These are phyloP conservation scores for Tichodroma muraria DNA, from an alignment of 2,113 vertebrate species.

Conservation along the genomic window DNA sequence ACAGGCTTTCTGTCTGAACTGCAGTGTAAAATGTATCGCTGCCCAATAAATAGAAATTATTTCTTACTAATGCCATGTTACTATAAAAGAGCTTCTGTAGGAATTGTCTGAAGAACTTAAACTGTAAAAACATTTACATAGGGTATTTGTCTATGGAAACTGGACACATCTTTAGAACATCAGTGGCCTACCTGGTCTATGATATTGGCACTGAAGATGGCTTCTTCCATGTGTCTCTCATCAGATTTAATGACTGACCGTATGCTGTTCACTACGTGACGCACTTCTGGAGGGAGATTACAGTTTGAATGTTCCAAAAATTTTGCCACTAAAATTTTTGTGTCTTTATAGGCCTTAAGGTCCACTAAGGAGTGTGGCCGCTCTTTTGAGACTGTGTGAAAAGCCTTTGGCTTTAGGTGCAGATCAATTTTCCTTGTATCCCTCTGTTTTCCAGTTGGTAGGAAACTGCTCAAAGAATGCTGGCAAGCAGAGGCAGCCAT, in stretches of 20 bases:
- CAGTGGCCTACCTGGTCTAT: slow-evolving; percentile 82
- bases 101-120: not conserved
- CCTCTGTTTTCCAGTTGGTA: slow-evolving; percentile 63
- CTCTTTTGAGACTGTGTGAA: slow-evolving; percentile 69
- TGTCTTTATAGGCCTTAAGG: slow-evolving; percentile 89
- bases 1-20: not conserved
- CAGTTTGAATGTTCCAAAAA: slow-evolving; percentile 92
- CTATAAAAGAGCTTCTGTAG: not conserved
- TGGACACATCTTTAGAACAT: not conserved
- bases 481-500: slow-evolving; percentile 54
- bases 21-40: not conserved
- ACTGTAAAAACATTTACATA: not conserved
- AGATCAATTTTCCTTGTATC: slow-evolving; percentile 67
- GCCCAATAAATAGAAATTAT: not conserved
- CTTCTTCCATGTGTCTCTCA: slow-evolving; percentile 89
- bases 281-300: slow-evolving; percentile 85
- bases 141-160: not conserved
- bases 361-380: slow-evolving; percentile 84
- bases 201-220: slow-evolving; percentile 83
- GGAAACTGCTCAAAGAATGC: slow-evolving; percentile 61
- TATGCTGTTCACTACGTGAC: slow-evolving; percentile 87
- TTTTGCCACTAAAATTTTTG: slow-evolving; percentile 91
- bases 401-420: slow-evolving; percentile 71
- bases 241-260: slow-evolving; percentile 84
- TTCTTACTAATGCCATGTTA: not conserved